A percentile compares a stretch with the other conserved stretches of the same genome.
These are phyloP conservation scores for Venustaconcha ellipsiformis DNA, from an alignment of 1,140 invertebrate genomes.

Conservation along the genomic window DNA sequence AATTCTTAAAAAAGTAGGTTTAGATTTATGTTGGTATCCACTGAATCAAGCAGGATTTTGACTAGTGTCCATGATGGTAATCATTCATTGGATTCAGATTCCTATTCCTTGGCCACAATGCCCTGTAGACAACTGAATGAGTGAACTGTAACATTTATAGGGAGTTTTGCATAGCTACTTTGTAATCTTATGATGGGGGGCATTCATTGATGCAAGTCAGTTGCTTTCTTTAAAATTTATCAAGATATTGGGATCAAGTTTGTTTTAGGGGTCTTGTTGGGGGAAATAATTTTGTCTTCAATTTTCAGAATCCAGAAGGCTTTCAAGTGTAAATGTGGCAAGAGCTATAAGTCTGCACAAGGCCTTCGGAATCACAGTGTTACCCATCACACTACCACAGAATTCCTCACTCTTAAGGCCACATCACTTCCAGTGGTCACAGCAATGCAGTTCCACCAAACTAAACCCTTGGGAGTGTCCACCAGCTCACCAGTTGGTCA, in stretches of 20 bases:
- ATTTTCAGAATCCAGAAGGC: conserved; percentile 76
- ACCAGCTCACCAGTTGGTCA: too few relatives aligned
- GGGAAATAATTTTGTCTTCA: conserved; percentile 57
- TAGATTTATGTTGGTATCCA: too few relatives aligned
- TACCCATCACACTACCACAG: conserved; percentile 49
- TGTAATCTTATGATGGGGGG: neutral
- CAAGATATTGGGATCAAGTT: neutral
- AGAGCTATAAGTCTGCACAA: conserved; percentile 83
- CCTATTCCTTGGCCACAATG: too few relatives aligned
- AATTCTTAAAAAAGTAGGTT: too few relatives aligned
- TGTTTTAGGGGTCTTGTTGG: neutral
- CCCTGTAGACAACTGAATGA: too few relatives aligned
- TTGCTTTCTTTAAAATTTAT: neutral
- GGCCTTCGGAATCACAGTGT: conserved; percentile 78
- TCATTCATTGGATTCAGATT: too few relatives aligned
- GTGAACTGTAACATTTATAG: too few relatives aligned
- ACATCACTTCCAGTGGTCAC: too few relatives aligned
- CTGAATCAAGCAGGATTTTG: too few relatives aligned
- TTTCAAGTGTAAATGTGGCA: conserved; percentile 85
- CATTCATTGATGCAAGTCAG: neutral
- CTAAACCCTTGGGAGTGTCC: too few relatives aligned
- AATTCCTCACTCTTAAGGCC: conserved; percentile 11
- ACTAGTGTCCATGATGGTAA: too few relatives aligned
- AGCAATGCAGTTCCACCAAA: too few relatives aligned
- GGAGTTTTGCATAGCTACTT: neutral